Evolutionary conservation across 2,797 vertebrate genomes (phyloP), one percentile per base, ranked within the genome.

Genomic region (Helostoma temminkii): DNA sequence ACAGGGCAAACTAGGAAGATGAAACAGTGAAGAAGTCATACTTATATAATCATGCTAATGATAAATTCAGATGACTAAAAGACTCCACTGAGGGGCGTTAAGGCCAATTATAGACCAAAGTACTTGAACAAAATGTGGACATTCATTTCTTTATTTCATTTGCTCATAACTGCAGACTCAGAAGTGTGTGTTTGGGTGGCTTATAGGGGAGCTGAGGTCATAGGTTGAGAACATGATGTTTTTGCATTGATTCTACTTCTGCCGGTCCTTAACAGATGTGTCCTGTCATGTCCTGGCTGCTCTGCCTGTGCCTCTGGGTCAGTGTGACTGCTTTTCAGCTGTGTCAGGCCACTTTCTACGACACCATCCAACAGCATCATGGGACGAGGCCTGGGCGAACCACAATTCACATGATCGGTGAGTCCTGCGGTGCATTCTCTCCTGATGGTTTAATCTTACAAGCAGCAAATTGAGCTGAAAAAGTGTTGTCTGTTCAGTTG

Each of bases 211-310:
- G 14, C 6, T 55, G 34, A 69, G 80, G 84, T 79, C 74, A 77
- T 5, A 68, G 64, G 71, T 83, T 41, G 52, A 39, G 65, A 80
- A 57, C 67, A 71, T 47, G 52, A 73, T 79, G 79, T 76, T 72
- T 82, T 59, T 70, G 42, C 36, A 46, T 65, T 86, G 78, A 88
- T 79, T 76, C 52, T 67, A 75, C 80, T 66, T 84, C 76, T 86
- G 60, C 70, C 19, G 70, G 66, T 85, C 69, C 64, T 59, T 22
- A 89, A 85, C 91, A 94, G 94, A 94, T 92, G 93, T 90, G 93
- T 93, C 96, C 96, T 95, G 96, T 96, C 93, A 99, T 98, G 97
- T 97, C 97, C 94, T 98, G 97, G 97, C 92, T 97, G 93, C 93
- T 98, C 93, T 98, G 96, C 94, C 92, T 98, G 94, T 97, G 96